Percentiles rank a stretch among this genome's conserved stretches.
Conservation (phyloP, 2,888 invertebrate genomes). For the Dryobotodes eremita region DNA sequence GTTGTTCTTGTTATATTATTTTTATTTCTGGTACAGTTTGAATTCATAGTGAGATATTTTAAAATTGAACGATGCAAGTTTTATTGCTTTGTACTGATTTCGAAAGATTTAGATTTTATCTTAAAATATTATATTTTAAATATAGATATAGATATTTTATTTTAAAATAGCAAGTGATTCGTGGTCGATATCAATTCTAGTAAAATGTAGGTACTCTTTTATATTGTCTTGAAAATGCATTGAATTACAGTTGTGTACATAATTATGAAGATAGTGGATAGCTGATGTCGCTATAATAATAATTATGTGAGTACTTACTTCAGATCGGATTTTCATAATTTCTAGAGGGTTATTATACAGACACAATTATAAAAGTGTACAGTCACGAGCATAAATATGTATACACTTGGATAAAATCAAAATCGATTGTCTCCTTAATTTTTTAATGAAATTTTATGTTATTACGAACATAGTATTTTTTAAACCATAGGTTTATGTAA, state of each 20-base stretch:
- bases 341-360: no score
- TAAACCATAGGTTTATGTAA: no score
- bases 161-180: background rate
- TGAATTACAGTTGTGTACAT: background rate
- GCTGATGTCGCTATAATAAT: background rate
- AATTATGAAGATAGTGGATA: background rate
- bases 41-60: slow-evolving; percentile 30
- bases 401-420: no score
- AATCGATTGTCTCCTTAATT: no score
- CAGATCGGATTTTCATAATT: background rate
- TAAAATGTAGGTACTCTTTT: background rate
- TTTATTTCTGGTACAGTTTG: slow-evolving; percentile 28
- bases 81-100: slow-evolving; percentile 24
- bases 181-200: background rate
- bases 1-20: slow-evolving; percentile 21
- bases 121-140: no score
- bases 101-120: background rate
- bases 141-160: no score
- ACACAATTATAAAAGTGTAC: no score
- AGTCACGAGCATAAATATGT: no score
- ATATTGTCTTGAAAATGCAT: background rate
- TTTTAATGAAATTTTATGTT: no score
- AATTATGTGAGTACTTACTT: background rate
- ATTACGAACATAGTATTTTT: no score
- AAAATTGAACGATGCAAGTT: slow-evolving; percentile 41